A percentile compares a stretch with the other conserved stretches of the same genome.
Evolutionary conservation across 2,113 vertebrate genomes (phyloP).

Genomic region (Thomomys bottae): DNA sequence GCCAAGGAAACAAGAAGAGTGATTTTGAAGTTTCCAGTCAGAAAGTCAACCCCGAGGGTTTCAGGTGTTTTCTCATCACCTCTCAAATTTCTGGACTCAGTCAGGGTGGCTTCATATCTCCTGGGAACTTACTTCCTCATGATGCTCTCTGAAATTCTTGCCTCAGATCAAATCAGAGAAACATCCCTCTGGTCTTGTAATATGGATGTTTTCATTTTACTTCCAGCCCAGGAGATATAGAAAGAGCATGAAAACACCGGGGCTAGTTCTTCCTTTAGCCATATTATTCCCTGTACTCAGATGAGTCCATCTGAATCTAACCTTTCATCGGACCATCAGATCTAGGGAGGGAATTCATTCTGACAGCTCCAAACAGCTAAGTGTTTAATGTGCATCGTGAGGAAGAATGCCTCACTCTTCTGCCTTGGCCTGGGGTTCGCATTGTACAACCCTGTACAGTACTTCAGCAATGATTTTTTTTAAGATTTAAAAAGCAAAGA

Average conservation of each 20-base stretch:
- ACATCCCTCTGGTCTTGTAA: slow-evolving; percentile 19
- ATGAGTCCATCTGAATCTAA: slow-evolving; percentile 76
- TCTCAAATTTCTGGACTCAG: slow-evolving; percentile 11
- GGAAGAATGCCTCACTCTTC: slow-evolving; percentile 85
- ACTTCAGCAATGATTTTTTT: slow-evolving; percentile 90
- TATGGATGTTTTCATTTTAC: slow-evolving; percentile 35
- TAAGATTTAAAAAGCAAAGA: slow-evolving; percentile 96
- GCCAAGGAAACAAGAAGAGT: slow-evolving; percentile 44
- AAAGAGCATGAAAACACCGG: slow-evolving; percentile 54
- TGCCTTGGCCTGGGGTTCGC: slow-evolving; percentile 89
- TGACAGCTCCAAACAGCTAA: slow-evolving; percentile 84
- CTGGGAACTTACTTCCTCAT: slow-evolving; percentile 41
- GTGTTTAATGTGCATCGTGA: slow-evolving; percentile 83
- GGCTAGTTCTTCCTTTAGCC: slow-evolving; percentile 57
- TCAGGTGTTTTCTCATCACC: slow-evolving; percentile 27
- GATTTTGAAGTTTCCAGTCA: slow-evolving; percentile 53
- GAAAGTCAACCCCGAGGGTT: slow-evolving; percentile 31
- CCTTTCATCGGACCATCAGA: slow-evolving; percentile 74
- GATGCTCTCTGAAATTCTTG: slow-evolving; percentile 34
- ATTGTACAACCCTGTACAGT: slow-evolving; percentile 96
- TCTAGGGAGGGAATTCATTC: slow-evolving; percentile 76
- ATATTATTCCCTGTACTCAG: slow-evolving; percentile 45
- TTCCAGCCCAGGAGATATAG: slow-evolving; percentile 71
- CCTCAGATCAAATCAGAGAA: slow-evolving; percentile 48
- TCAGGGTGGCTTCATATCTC: slow-evolving; percentile 34